phyloP scores from a whole-genome alignment of 2,113 vertebrate species.

The Morphnarchus princeps region DNA sequence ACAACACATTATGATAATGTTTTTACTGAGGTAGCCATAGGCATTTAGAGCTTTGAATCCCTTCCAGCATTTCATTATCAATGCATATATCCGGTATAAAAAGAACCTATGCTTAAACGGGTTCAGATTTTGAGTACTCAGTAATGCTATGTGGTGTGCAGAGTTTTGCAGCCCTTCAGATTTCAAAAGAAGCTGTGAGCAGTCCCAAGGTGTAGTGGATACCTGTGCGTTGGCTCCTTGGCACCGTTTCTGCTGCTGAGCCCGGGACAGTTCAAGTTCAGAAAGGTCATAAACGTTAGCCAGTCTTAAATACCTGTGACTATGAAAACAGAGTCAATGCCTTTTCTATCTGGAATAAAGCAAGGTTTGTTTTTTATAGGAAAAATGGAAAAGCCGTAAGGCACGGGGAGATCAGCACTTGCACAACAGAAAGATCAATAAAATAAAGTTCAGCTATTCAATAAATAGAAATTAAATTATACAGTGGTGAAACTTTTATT shows the following conservation, averaged over 20 bases:
- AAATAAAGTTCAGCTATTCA: not conserved
- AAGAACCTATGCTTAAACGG: not conserved
- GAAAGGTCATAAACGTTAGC: not conserved
- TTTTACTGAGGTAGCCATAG: not conserved
- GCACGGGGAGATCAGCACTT: not conserved
- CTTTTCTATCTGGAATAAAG: not conserved
- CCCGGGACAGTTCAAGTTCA: not conserved
- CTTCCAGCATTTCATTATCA: not conserved
- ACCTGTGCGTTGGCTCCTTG: rapidly evolving
- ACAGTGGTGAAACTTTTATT: not conserved
- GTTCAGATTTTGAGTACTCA: not conserved
- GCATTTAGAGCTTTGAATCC: not conserved
- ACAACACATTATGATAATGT: not conserved
- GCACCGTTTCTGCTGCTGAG: not conserved
- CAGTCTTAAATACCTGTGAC: not conserved
- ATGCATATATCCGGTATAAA: not conserved
- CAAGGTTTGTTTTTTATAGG: not conserved
- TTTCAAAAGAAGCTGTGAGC: not conserved
- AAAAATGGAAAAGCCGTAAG: not conserved
- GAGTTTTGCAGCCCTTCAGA: not conserved
- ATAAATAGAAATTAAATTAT: not conserved
- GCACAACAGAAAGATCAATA: not conserved
- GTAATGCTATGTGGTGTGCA: not conserved
- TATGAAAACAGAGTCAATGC: not conserved
- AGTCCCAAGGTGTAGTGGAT: not conserved